These are phyloP conservation scores for Phoeniculus purpureus DNA, from an alignment of 2,797 vertebrate species.

Conservation along the genomic window DNA sequence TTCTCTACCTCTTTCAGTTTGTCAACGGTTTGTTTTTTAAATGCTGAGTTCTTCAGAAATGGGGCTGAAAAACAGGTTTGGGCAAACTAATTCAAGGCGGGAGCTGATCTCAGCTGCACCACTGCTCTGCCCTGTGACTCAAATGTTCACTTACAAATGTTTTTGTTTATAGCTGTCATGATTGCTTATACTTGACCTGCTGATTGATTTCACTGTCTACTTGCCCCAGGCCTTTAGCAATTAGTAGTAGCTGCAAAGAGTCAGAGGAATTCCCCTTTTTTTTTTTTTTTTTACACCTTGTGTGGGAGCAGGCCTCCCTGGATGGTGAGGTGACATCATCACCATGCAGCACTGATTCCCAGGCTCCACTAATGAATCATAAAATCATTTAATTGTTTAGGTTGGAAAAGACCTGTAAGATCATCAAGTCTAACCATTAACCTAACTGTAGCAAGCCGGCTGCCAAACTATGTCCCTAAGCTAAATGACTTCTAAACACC, in stretches of 20 bases:
- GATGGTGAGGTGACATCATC: neutral
- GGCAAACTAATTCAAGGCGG: neutral
- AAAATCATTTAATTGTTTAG: too few relatives aligned
- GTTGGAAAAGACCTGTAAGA: too few relatives aligned
- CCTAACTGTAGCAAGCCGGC: too few relatives aligned
- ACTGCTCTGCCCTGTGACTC: slow-evolving; percentile 2
- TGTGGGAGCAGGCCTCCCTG: neutral
- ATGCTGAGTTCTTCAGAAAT: neutral
- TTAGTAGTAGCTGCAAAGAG: neutral
- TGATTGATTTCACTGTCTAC: neutral
- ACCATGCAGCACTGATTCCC: neutral
- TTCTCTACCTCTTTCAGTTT: neutral
- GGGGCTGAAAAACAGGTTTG: slow-evolving; percentile 6
- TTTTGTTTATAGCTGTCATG: slow-evolving; percentile 27
- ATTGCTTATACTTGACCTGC: neutral
- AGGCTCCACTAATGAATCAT: neutral
- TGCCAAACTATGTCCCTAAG: too few relatives aligned
- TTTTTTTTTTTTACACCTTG: neutral
- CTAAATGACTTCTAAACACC: too few relatives aligned
- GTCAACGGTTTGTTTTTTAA: neutral
- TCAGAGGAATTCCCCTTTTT: neutral
- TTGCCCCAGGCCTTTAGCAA: neutral
- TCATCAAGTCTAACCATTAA: too few relatives aligned
- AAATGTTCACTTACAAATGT: neutral
- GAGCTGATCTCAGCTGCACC: neutral